These are phyloP conservation scores for Catostomus latipinnis DNA, from an alignment of 2,797 vertebrate species.

Conservation along the genomic window DNA sequence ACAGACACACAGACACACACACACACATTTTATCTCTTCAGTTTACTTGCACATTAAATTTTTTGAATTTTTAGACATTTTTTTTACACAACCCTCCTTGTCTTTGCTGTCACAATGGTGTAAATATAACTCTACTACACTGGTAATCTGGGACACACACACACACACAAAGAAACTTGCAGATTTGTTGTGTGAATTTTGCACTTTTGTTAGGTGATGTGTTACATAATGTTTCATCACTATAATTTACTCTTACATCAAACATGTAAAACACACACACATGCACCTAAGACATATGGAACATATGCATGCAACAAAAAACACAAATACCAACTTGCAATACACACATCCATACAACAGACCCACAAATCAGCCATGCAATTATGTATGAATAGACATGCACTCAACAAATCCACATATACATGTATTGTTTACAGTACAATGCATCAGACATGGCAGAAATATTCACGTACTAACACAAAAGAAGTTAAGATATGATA, in stretches of 20 bases:
- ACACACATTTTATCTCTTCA: constrained; percentile 1
- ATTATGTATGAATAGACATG: not conserved
- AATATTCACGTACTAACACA: not conserved
- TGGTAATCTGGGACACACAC: constrained; percentile 33
- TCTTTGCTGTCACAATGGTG: constrained; percentile 30
- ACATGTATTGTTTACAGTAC: not conserved
- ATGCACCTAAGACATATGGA: too few relatives aligned
- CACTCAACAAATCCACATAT: not conserved
- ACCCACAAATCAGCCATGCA: not conserved
- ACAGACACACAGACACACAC: too few relatives aligned
- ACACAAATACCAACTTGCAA: not conserved
- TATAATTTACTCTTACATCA: not conserved
- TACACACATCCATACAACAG: not conserved
- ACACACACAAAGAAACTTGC: not conserved
- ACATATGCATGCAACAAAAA: not conserved
- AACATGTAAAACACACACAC: not conserved
- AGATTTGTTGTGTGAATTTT: not conserved
- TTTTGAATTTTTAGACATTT: not conserved
- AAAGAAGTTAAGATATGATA: constrained; percentile 1
- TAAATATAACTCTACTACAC: constrained; percentile 44
- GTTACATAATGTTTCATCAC: not conserved
- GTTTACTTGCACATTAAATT: constrained; percentile 12
- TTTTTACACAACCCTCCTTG: constrained; percentile 19
- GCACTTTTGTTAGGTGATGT: constrained; percentile 3
- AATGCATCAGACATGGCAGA: not conserved